Base-by-base conservation (phyloP, 2,888 invertebrate species). In the Saturnia japonica region DNA sequence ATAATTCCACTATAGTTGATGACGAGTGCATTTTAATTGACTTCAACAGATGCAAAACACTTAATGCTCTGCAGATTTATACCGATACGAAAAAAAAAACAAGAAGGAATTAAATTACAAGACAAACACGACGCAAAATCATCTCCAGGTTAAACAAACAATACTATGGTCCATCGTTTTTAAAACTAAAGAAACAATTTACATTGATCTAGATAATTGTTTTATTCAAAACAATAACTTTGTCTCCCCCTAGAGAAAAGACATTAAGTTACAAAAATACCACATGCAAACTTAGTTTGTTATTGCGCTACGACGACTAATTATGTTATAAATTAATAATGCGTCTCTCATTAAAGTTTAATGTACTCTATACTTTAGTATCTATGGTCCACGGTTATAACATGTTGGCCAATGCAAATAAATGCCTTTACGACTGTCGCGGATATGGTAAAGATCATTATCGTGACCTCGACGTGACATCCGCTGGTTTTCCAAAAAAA, bases 381-480 rank as follows among this genome's bases (percentile, higher is more conserved):
- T 28, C 12, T 14, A 25, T 60, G 3, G 57, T 60, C 28, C 28
- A 14, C 14, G 57, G 57, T 64, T 40, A 64, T 64, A 25, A n/a
- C 34, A 40, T 64, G 64, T 64, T 64, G 19, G 64, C 64, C 19
- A 64, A 40, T 34, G 62, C 62, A 40, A 64, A 64, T 40, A 40
- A 64, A 64, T 40, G 40, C 70, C 70, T 67, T 42, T 51, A n/a
- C 69, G 43, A 40, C 40, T n/a, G n/a, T 57, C 66, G 51, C 42
- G 66, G 74, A 82, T 82, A 87, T 79, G 82, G 83, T 78, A 75
- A 80, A 78, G 87, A 87, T 86, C 78, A 81, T 83, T 81, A 88
- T 85, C 82, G 80, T 80, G 80, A 84, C 87, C 85, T 87, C 83
- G 82, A 82, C 86, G 88, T 88, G 87, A 87, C 84, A 85, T 86